phyloP scores from a whole-genome alignment of 1,140 invertebrate species.

The Musca domestica region DNA sequence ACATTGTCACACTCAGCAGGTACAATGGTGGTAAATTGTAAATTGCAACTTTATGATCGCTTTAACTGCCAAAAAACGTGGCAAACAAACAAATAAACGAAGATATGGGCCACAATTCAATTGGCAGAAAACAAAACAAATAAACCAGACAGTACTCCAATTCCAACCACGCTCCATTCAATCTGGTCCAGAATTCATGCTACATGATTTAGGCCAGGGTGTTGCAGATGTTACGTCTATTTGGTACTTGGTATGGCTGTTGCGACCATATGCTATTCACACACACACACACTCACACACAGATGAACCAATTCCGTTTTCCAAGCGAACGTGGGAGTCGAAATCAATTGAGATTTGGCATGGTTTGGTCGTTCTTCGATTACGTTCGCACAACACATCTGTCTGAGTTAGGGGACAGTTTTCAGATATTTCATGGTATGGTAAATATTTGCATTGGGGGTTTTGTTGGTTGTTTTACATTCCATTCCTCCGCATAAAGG shows the following conservation, averaged over 20 bases:
- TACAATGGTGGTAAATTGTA: slow-evolving; percentile 7
- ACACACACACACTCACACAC: too few relatives aligned
- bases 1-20: slow-evolving; percentile 14
- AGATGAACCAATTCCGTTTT: neutral
- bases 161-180: too few relatives aligned
- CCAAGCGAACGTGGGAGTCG: neutral
- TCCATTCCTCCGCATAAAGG: too few relatives aligned
- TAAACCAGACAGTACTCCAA: neutral
- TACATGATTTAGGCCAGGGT: too few relatives aligned
- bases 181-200: too few relatives aligned
- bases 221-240: too few relatives aligned
- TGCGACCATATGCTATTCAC: too few relatives aligned
- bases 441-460: too few relatives aligned
- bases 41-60: slow-evolving; percentile 7
- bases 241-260: too few relatives aligned
- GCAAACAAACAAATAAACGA: slow-evolving; percentile 1
- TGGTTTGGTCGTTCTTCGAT: neutral
- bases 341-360: slow-evolving; percentile 11
- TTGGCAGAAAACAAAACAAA: slow-evolving; percentile 8
- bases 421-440: slow-evolving; percentile 1
- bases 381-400: neutral
- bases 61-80: slow-evolving; percentile 16
- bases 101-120: neutral
- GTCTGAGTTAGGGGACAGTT: slow-evolving; percentile 11
- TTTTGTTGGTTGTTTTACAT: too few relatives aligned